Evolutionary conservation across 2,888 invertebrate species (phyloP).

Genomic region (Trissoscelio sp.): DNA sequence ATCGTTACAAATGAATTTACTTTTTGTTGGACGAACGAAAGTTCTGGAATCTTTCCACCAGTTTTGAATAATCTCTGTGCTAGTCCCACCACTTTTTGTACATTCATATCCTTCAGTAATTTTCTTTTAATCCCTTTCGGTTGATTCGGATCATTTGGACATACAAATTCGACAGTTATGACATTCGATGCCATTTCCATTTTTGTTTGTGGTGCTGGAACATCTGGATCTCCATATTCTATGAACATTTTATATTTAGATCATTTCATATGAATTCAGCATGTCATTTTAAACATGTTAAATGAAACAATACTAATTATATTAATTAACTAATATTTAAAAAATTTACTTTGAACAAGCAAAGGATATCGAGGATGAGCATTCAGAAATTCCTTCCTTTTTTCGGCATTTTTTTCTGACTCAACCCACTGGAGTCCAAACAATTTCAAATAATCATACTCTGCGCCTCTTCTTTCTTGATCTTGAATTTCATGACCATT

Average conservation of each 20-base stretch:
- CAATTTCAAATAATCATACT: conserved; percentile 95
- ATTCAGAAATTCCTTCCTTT: conserved; percentile 85
- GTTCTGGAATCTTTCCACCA: conserved; percentile 82
- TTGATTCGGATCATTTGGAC: conserved; percentile 84
- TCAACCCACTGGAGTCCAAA: conserved; percentile 90
- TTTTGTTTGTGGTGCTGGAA: conserved; percentile 89
- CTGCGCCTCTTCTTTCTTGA: conserved; percentile 92
- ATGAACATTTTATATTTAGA: not conserved
- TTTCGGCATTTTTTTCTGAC: conserved; percentile 84
- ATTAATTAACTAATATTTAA: too few species aligned
- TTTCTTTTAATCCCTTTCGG: conserved; percentile 86
- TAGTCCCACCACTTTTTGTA: conserved; percentile 92
- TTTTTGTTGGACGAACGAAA: conserved; percentile 82
- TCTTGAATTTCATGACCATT: conserved; percentile 89
- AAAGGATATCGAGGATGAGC: conserved; percentile 91
- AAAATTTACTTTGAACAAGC: conserved; percentile 91
- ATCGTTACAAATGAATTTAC: conserved; percentile 73
- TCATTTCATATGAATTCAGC: not conserved
- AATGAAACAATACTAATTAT: too few species aligned
- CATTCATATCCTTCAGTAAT: conserved; percentile 90
- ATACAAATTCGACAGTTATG: conserved; percentile 85
- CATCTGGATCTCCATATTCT: conserved; percentile 91
- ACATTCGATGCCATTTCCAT: conserved; percentile 85
- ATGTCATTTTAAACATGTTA: too few species aligned
- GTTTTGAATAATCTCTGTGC: conserved; percentile 90